Base-by-base conservation (phyloP, 1,140 invertebrate genomes). In the Drosophila chauvacae region DNA sequence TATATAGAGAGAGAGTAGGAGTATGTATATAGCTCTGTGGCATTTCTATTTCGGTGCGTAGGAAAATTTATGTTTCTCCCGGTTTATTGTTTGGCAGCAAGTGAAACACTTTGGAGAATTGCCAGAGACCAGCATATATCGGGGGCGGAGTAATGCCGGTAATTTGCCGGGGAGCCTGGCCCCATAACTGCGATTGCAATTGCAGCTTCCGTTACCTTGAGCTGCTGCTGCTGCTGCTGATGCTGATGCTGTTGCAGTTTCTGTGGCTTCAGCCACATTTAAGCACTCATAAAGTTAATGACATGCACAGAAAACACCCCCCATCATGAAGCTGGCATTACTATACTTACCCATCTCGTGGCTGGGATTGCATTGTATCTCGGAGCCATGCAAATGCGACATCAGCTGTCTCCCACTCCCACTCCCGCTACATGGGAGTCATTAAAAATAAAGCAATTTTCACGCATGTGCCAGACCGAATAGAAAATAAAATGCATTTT, bases 361-460 rank as follows among this genome's bases (percentile, higher is more conserved):
- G 23, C 74, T 57, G 48, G 51, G 74, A 60, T 39, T 78, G 59
- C 59, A 71, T 44, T 62, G 77, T 70, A 70, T 71, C 53, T 33
- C 51, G 28, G 28, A 48, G 68, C 20, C 57, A 72, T 58, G 66
- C 51, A 71, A 60, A 71, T 72, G 66, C 79, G 77, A 68, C 82
- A 86, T 79, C 81, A 41, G 62, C 53, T 66, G 61, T 58, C 45
- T 58, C 28, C 37, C 51, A n/a, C 13, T 18, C 18, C 53, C 33
- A 55, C 20, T 37, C 13, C 51, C 2, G 18, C 14, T 37, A 50
- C 53, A 35, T 58, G 68, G 30, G 39, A 75, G 79, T 88, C 84
- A 90, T 87, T 87, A 88, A 87, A 88, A 84, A 87, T 90, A 87
- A 88, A 87, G 84, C 80, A 85, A 88, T 88, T 88, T 88, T 88